Evolutionary conservation across 2,113 vertebrate genomes (phyloP), one percentile per base, ranked within the genome.

Genomic region (Mirounga angustirostris): DNA sequence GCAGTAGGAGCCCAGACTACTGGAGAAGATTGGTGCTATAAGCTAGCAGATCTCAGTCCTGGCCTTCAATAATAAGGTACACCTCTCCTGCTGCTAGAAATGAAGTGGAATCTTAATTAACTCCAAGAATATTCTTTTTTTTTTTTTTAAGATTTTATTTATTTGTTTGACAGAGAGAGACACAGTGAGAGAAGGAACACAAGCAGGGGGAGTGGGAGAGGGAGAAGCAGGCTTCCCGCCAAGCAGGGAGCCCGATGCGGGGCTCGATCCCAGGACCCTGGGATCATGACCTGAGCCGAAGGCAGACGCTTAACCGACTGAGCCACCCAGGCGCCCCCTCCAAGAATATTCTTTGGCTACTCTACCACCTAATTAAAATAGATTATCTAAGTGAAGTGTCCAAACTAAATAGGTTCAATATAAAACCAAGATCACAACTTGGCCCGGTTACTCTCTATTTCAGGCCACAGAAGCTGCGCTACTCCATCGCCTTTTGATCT

Each of bases 371-470:
- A 90, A 30, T 93, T 83, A 69, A 61, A 92, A 19, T 73, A 40
- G 22, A 40, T 61, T 73, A 86, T 94, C 80, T 54, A 73, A n/a
- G 54, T 63, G 22, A 85, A 85, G 36, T 76, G 81, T 71, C 89
- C 63, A 94, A 61, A 40, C 50, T 65, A 40, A 59, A 13, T 65
- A 92, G 65, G 26, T 65, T 82, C 24, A n/a, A 0, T 52, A 69
- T 54, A 92, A 92, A 97, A 13, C 85, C 67, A 82, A 63, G 36
- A 50, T 84, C 85, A 5, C 52, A 58, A 22, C n/a, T 52, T 84
- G 26, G 13, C 43, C 22, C 13, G 1, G 21, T 85, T 11, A 46
- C 50, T 69, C 19, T 69, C 52, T 18, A 18, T 79, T 91, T 91
- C 28, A 61, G 79, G 50, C 26, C 36, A 67, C 15, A 21, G 56